Percentiles rank a stretch among this genome's conserved stretches.
phyloP scores from a whole-genome alignment of 1,140 invertebrate genomes.

The Belonocnema kinseyi region DNA sequence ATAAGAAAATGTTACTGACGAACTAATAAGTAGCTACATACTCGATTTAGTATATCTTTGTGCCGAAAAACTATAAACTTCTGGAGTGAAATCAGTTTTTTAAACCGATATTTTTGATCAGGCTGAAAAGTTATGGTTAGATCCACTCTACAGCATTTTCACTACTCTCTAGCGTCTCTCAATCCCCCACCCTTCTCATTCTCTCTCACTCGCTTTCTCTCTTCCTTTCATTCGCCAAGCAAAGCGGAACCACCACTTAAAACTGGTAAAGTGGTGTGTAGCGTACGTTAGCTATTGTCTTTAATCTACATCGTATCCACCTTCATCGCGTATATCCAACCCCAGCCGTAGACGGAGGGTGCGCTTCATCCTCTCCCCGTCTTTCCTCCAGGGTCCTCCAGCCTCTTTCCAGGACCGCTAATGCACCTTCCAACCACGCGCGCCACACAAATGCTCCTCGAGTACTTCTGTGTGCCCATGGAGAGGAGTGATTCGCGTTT shows the following conservation, averaged over 20 bases:
- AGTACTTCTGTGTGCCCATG: conserved; percentile 39
- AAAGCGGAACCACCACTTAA: conserved; percentile 51
- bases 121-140: conserved; percentile 1
- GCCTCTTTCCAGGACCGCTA: conserved; percentile 52
- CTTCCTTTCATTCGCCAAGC: conserved; percentile 20
- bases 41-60: no score
- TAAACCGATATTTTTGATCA: not conserved
- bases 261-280: conserved; percentile 54
- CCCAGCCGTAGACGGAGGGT: not conserved
- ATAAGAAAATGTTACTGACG: no score
- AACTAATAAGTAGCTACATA: no score
- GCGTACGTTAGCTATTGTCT: conserved; percentile 53
- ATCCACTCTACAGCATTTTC: conserved; percentile 20
- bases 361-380: conserved; percentile 15
- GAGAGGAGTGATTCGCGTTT: conserved; percentile 53
- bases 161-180: conserved; percentile 10
- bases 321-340: conserved; percentile 11
- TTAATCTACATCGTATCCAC: conserved; percentile 30
- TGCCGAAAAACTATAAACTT: no score
- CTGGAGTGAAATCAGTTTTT: not conserved
- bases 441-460: conserved; percentile 50
- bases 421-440: conserved; percentile 50
- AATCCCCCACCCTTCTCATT: not conserved
- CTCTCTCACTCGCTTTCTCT: conserved; percentile 4
- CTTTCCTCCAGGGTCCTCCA: conserved; percentile 36